A percentile compares a stretch with the other conserved stretches of the same genome.
These are phyloP conservation scores for Zophobas morio DNA, from an alignment of 1,140 invertebrate genomes.

Conservation along the genomic window DNA sequence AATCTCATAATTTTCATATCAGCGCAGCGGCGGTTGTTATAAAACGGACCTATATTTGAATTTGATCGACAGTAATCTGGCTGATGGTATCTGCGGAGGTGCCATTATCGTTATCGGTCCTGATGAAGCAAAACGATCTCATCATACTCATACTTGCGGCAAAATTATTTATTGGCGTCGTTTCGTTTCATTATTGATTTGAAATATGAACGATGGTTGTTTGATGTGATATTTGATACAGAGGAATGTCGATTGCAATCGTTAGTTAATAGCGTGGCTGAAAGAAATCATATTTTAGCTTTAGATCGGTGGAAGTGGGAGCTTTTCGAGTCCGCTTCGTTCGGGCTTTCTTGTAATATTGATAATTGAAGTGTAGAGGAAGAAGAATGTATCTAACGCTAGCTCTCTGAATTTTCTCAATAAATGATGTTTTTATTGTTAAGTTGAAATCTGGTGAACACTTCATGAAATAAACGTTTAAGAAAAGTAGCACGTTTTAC, in stretches of 20 bases:
- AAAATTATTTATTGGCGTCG: conserved; percentile 36
- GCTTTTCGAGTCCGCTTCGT: too few relatives aligned
- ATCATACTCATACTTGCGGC: conserved; percentile 1
- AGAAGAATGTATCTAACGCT: too few relatives aligned
- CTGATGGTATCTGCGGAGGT: conserved; percentile 4
- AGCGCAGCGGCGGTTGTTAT: conserved; percentile 7
- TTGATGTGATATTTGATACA: conserved; percentile 15
- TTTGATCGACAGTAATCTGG: conserved; percentile 22
- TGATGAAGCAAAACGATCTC: conserved; percentile 38
- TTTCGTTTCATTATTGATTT: conserved; percentile 21
- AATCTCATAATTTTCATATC: conserved; percentile 39
- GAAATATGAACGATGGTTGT: conserved; percentile 24
- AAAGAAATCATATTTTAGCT: neutral
- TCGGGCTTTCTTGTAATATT: too few relatives aligned
- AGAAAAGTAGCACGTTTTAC: too few relatives aligned
- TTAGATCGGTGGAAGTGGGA: too few relatives aligned
- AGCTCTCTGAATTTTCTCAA: too few relatives aligned
- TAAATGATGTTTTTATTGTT: too few relatives aligned
- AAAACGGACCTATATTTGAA: conserved; percentile 21
- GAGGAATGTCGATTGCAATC: too few relatives aligned
- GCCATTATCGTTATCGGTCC: conserved; percentile 25
- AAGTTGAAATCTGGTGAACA: too few relatives aligned
- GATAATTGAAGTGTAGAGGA: too few relatives aligned
- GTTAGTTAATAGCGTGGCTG: neutral
- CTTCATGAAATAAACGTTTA: too few relatives aligned